Evolutionary conservation across 2,888 invertebrate species (phyloP), one percentile per base, ranked within the genome.

Genomic region (Eustalomyia histrio): DNA sequence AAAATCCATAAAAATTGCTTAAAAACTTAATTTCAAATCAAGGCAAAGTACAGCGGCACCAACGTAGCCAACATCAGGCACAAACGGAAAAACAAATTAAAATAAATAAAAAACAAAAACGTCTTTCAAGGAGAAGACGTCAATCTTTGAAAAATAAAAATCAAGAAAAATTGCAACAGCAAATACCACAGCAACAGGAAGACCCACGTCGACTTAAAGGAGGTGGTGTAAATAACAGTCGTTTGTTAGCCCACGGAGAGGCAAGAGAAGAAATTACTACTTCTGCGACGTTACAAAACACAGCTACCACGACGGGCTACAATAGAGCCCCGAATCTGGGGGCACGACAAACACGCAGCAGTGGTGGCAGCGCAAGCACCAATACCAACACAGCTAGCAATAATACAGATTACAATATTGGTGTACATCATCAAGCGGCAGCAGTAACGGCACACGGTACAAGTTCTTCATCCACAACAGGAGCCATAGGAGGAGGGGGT

Each of bases 311-410:
- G 88, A 88, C 88, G 84, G 87, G 88, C 82, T 88, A 87, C 86
- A 88, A 87, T 81, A 88, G 87, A 86, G 87, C 88, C 87, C 86
- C 88, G 86, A 87, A 88, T 86, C 88, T 89, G 89, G 89, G 89
- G 88, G 89, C 89, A 86, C 88, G 89, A 83, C 86, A 87, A 84
- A 86, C 86, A 75, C 86, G 87, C 83, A 85, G 85, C 85, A 86
- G 86, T 86, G 86, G 87, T 85, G 86, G 85, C 84, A 85, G 85
- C 83, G 84, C 80, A 84, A 85, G 81, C 84, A 81, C 80, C 68
- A 86, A 83, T 84, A 85, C 79, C 84, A 84, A 82, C 83, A 85
- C 85, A 84, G 85, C 82, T 85, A 85, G 81, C 84, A 81, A 73
- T 67, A 86, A 83, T 84, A 83, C 80, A 79, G 82, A 82, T 82